phyloP scores from a whole-genome alignment of 2,797 vertebrate genomes.

The Diceros bicornis region DNA sequence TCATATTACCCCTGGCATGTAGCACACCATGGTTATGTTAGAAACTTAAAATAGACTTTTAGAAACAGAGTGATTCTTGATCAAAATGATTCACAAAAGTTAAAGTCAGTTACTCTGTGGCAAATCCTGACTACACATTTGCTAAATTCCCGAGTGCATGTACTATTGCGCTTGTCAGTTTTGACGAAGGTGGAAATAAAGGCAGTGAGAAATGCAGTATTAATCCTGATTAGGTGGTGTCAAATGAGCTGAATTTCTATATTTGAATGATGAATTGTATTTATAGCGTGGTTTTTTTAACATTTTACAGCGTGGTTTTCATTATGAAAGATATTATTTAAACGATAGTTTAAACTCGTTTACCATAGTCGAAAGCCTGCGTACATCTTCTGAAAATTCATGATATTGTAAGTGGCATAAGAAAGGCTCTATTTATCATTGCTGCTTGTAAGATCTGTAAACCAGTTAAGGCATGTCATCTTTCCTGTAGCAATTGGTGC shows the following conservation, averaged over 20 bases:
- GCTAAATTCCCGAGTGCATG: background rate
- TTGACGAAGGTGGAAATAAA: conserved; percentile 56
- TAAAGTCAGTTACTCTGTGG: background rate
- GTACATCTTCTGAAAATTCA: conserved; percentile 37
- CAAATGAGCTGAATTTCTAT: conserved; percentile 17
- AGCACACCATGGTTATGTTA: background rate
- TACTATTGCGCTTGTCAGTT: background rate
- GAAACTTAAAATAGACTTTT: conserved; percentile 30
- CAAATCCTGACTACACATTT: background rate
- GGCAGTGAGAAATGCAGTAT: background rate
- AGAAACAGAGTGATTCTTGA: background rate
- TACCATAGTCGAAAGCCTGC: background rate
- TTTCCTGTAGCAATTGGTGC: background rate
- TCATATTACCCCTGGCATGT: background rate
- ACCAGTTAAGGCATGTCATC: background rate
- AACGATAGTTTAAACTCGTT: conserved; percentile 29
- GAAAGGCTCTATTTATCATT: conserved; percentile 21
- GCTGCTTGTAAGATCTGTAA: background rate
- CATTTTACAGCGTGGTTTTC: background rate
- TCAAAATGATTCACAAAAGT: conserved; percentile 47
- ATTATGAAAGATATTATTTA: conserved; percentile 47
- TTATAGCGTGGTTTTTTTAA: too few species aligned
- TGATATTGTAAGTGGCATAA: background rate
- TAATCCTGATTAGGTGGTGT: conserved; percentile 38
- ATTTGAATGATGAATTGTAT: conserved; percentile 49